Evolutionary conservation across 2,888 invertebrate genomes (phyloP), one percentile per base, ranked within the genome.

Genomic region (Phengaris alcon): DNA sequence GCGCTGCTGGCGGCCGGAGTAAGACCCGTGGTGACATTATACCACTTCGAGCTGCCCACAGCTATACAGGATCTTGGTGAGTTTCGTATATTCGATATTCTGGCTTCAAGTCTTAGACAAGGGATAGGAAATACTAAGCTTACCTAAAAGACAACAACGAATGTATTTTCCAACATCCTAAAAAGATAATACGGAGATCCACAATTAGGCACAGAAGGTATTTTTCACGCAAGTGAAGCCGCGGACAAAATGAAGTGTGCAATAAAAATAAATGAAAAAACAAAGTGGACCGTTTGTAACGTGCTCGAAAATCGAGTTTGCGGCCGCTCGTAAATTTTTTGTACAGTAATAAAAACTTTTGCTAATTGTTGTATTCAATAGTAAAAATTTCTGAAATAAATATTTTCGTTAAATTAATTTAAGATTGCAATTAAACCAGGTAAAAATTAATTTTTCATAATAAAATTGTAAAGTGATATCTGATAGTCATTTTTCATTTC

Each of bases 41-140:
- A 94, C 80, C 95, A 95, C 76, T 95, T 94, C 94, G 95, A 95
- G 46, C 80, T 95, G 77, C 95, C 95, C 6, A 90, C 94, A 76
- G 84, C 74, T 3, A 74, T 86, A 3, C 84, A 84, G 75, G 81
- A 85, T 59, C 79, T 84, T 22, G 84, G 84, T 84, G 76, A 80
- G 59, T 59, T 48, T 6, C 6, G 6, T 1, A 48, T 48, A 48
- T 6, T 8, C 4, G 1, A 8, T 48, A 8, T 48, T 48, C 48
- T 48, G 7, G 6, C 7, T 48, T 48, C 8, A 48, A 48, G 48
- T 35, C 35, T 35, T 35, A 35, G 35, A 4, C 35, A 4, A 35
- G 35, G 35, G 3, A 35, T 35, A 35, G 35, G 35, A 35, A 35
- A 35, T 3, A 35, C 35, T 35, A 3, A 35, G 4, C 35, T 35